Evolutionary conservation across 2,888 invertebrate genomes (phyloP), one percentile per base, ranked within the genome.

Genomic region (Geophilus truncorum): DNA sequence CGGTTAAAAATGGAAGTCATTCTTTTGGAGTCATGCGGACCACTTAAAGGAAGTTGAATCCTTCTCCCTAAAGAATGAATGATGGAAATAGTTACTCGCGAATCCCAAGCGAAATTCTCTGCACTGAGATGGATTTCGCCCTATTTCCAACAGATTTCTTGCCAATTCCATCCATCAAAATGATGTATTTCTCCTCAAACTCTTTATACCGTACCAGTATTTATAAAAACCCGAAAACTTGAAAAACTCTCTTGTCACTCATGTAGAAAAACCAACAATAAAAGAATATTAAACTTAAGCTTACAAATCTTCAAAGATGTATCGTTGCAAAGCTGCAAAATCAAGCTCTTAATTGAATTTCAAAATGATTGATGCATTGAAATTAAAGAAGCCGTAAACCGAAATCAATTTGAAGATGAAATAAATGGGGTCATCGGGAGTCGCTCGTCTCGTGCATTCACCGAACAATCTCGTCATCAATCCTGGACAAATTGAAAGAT

Each of bases 371-470:
- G 70, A 70, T 70, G 70, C 23, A 70, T 23, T 25, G 12, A 45
- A 12, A 45, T 32, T 32, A 18, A 45, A 18, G 45, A 18, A 45
- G 6, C 18, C 32, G 18, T 5, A 18, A 51, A 70, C 15, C 70
- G 70, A 70, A 70, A 70, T 70, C 70, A 70, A 70, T 70, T 70
- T 70, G 28, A 70, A 70, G 70, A 70, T 70, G 12, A 70, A 70
- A 70, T 70, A 51, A 51, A 51, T 51, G 51, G 70, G 70, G 70
- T 70, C 70, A 28, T 70, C 70, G 25, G 28, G 12, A 70, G 70
- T n/a, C 70, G 10, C 28, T 70, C 70, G 10, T 70, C 23, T 9
- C 21, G 23, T 57, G 7, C 57, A 57, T 23, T 57, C 57, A 23
- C 57, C 21, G 57, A 57, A 23, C 21, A 57, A 23, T 23, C 57